Evolutionary conservation across 2,797 vertebrate species (phyloP).

Genomic region (Sternarchorhynchus goeldii): DNA sequence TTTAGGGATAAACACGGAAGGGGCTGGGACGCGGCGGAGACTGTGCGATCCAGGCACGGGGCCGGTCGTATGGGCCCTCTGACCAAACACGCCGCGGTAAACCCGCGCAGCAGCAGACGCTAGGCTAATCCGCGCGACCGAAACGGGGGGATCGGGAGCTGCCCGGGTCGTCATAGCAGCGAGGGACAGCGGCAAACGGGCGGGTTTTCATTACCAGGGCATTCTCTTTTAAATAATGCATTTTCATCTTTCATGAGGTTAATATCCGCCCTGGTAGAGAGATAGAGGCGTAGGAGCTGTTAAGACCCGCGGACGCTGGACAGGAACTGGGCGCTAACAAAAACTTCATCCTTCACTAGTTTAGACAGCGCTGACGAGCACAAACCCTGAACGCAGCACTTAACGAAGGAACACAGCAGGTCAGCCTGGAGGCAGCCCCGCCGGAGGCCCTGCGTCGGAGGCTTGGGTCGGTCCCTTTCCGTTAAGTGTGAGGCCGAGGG

Average conservation of each 20-base stretch:
- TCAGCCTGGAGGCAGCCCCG: background rate
- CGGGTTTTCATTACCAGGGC: constrained; percentile 52
- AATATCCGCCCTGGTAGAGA: constrained; percentile 29
- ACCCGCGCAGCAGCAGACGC: constrained; percentile 27
- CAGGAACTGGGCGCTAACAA: no score
- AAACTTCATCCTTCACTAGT: no score
- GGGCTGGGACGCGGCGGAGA: constrained; percentile 36
- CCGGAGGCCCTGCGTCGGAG: background rate
- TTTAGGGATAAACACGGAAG: constrained; percentile 29
- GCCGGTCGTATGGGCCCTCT: constrained; percentile 17
- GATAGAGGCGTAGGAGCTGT: constrained; percentile 40
- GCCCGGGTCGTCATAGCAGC: constrained; percentile 32
- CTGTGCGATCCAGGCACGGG: constrained; percentile 8
- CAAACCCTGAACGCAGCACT: background rate
- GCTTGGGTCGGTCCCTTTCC: background rate
- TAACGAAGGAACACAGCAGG: background rate
- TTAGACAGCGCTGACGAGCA: background rate
- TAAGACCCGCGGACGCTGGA: constrained; percentile 1
- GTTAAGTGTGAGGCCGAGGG: no score
- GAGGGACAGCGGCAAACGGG: constrained; percentile 39
- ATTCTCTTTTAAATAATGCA: constrained; percentile 54
- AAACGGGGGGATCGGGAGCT: constrained; percentile 25
- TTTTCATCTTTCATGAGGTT: constrained; percentile 57
- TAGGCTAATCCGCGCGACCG: constrained; percentile 40
- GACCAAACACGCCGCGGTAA: constrained; percentile 50